Base-by-base conservation (phyloP, 2,888 invertebrate species). In the Unio pictorum region DNA sequence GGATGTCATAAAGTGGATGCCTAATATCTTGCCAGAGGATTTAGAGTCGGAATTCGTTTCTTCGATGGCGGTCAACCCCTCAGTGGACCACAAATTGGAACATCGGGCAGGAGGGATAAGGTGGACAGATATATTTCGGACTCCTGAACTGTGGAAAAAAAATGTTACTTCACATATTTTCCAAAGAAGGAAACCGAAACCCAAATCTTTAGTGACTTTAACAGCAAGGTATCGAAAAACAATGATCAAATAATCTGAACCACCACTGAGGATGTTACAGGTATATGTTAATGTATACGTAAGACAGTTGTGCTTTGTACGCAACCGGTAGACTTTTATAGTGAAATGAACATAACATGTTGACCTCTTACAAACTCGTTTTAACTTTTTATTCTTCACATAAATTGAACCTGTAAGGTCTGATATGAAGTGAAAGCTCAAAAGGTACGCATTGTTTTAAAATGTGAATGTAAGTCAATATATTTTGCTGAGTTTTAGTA, bases 141-240 rank as follows among this genome's bases (percentile, higher is more conserved):
- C 75, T 23, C 81, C 81, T 17, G 81, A 77, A 67, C 62, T 81
- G 30, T 81, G 81, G 81, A 76, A 79, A 71, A 63, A 61, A 60
- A 68, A 61, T 11, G 59, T 54, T 15, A 28, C 26, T 2, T 62
- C 30, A 28, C 30, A 54, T 11, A 11, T 45, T 28, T 65, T 26
- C 6, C 23, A 6, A 20, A 55, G 54, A 64, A 57, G 55, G n/a
- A 61, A 65, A 23, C 56, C 61, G 5, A 74, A 64, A 65, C 34
- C 59, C 1, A 56, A 74, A 18, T 63, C 69, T 30, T 58, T 76
- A 8, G 72, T 76, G 11, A 76, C 74, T 26, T 67, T 74, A 34
- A 68, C 74, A 20, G 76, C 74, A 15, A 74, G 74, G 67, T 63
- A 68, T n/a, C 62, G 72, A 28, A 61, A 67, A 54, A 74, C 76